Evolutionary conservation across 2,113 vertebrate species (phyloP).

Genomic region (Dasypus novemcinctus): DNA sequence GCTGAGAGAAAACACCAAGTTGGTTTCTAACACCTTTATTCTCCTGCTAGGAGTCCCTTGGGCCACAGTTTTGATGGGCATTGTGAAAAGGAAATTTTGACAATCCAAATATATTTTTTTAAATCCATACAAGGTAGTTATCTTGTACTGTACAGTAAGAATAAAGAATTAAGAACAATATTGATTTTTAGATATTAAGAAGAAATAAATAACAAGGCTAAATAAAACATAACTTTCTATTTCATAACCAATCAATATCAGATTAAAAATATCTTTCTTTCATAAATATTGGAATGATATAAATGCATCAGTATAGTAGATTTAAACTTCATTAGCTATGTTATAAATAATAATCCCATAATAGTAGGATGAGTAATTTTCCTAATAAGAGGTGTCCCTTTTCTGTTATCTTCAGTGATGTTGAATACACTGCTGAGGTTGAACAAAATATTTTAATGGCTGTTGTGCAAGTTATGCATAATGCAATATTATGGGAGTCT

Average conservation of each 20-base stretch:
- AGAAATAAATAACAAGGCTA: too few relatives aligned
- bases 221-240: too few relatives aligned
- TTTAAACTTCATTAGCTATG: neutral
- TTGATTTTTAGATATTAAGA: too few relatives aligned
- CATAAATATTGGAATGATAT: neutral
- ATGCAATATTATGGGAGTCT: neutral
- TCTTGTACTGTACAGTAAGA: neutral
- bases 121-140: neutral
- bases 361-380: neutral
- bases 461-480: neutral
- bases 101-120: neutral
- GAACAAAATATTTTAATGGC: neutral
- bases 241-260: too few relatives aligned
- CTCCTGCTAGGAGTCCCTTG: too few relatives aligned
- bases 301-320: neutral
- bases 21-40: too few relatives aligned
- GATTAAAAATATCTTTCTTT: too few relatives aligned
- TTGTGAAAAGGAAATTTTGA: neutral
- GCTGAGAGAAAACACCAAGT: too few relatives aligned
- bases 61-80: neutral
- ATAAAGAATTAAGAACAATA: too few relatives aligned
- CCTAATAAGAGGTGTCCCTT: neutral
- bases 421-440: neutral
- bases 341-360: neutral
- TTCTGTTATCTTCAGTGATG: neutral